A percentile compares a stretch with the other conserved stretches of the same genome.
Evolutionary conservation across 2,888 invertebrate species (phyloP).

Genomic region (Magallana nippona): DNA sequence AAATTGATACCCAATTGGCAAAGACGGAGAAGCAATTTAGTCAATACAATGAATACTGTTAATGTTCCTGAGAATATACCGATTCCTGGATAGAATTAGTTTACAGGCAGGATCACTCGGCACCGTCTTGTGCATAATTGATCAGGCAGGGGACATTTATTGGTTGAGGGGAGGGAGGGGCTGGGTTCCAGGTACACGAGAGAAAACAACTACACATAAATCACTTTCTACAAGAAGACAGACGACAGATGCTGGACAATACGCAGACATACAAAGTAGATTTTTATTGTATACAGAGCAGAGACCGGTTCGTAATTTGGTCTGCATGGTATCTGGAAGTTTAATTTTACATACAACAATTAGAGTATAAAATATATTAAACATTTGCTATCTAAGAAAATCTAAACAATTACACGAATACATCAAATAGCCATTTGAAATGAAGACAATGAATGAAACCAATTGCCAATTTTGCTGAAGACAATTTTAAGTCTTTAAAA

Average conservation of each 20-base stretch:
- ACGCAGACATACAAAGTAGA: neutral
- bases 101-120: conserved; percentile 13
- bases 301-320: no score
- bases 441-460: no score
- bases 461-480: no score
- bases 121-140: conserved; percentile 27
- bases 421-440: no score
- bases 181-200: neutral
- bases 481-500: no score
- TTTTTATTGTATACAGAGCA: no score
- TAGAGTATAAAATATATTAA: no score
- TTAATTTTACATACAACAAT: no score
- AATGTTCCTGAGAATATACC: neutral
- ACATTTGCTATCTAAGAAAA: no score
- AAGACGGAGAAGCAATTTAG: neutral
- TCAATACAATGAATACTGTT: neutral
- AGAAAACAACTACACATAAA: neutral
- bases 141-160: conserved; percentile 3
- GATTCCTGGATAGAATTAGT: neutral
- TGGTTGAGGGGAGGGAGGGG: neutral
- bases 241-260: neutral
- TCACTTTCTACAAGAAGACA: neutral
- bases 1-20: neutral
- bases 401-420: no score
- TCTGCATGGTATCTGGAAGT: no score